phyloP scores from a whole-genome alignment of 1,140 invertebrate genomes.

The Drosophila aff. region DNA sequence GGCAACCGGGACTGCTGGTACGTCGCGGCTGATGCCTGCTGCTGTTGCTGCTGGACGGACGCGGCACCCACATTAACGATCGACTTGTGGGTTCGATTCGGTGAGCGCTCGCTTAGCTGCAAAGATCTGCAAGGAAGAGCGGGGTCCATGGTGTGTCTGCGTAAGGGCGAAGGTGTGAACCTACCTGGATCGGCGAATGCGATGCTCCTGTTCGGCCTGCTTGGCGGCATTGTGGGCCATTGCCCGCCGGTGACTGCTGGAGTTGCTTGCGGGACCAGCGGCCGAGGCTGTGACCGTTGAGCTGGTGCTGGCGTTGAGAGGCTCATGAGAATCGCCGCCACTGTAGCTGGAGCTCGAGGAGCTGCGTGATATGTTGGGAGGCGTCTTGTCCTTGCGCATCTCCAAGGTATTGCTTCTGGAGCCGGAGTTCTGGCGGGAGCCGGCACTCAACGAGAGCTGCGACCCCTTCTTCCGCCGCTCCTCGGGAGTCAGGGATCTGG shows the following conservation, averaged over 20 bases:
- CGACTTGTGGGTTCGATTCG: slow-evolving; percentile 76
- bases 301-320: slow-evolving; percentile 44
- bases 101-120: slow-evolving; percentile 81
- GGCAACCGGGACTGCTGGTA: slow-evolving; percentile 57
- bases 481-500: slow-evolving; percentile 78
- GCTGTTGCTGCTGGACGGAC: slow-evolving; percentile 21
- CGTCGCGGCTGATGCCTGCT: slow-evolving; percentile 13
- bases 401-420: slow-evolving; percentile 81
- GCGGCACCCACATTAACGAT: slow-evolving; percentile 61
- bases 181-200: slow-evolving; percentile 82
- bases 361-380: slow-evolving; percentile 76
- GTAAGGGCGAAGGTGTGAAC: background rate
- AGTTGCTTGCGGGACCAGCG: background rate
- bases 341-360: slow-evolving; percentile 85
- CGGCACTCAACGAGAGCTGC: slow-evolving; percentile 66
- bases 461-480: slow-evolving; percentile 80
- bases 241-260: slow-evolving; percentile 54
- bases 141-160: background rate
- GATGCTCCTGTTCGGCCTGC: slow-evolving; percentile 75
- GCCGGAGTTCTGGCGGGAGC: slow-evolving; percentile 76
- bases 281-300: slow-evolving; percentile 12
- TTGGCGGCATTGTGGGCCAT: slow-evolving; percentile 57
- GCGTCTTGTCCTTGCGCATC: slow-evolving; percentile 72
- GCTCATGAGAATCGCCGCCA: slow-evolving; percentile 66
- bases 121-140: slow-evolving; percentile 66